Conservation (phyloP, 2,113 vertebrate genomes). For the Poeciliopsis prolifica region DNA sequence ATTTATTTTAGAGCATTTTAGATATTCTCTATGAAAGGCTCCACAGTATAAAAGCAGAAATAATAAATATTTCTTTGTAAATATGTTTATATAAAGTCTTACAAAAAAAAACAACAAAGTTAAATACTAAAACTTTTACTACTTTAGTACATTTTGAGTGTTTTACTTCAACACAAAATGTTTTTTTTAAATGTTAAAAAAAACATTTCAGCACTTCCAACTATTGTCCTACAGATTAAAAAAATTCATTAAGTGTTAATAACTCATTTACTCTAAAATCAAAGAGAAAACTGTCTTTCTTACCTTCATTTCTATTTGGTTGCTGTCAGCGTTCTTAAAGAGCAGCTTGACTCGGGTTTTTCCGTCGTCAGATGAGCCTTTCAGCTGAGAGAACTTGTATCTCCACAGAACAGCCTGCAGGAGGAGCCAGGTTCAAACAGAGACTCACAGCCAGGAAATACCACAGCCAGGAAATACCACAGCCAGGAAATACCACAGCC, state of each 20-base stretch:
- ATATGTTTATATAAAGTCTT: too few relatives aligned
- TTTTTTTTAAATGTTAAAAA: background rate
- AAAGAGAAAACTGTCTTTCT: background rate
- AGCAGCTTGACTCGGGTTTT: conserved; percentile 91
- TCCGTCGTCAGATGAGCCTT: conserved; percentile 94
- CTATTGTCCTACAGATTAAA: background rate
- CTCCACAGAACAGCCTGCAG: conserved; percentile 87
- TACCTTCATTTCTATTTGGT: conserved; percentile 96
- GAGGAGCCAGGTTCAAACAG: conserved; percentile 21
- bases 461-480: too few relatives aligned
- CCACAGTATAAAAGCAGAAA: too few relatives aligned
- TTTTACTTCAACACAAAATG: too few relatives aligned
- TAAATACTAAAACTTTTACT: too few relatives aligned
- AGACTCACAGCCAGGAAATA: background rate
- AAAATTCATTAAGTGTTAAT: too few relatives aligned
- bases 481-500: too few relatives aligned
- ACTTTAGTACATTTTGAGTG: too few relatives aligned
- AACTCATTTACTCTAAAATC: background rate
- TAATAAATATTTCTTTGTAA: too few relatives aligned
- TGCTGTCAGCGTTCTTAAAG: conserved; percentile 90
- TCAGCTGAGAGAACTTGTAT: conserved; percentile 95
- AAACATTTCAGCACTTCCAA: background rate
- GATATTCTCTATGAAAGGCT: too few relatives aligned
- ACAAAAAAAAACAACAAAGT: too few relatives aligned
- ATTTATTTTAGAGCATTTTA: too few relatives aligned